Conservation (phyloP, 2,113 vertebrate species). For the Prunella fulvescens region DNA sequence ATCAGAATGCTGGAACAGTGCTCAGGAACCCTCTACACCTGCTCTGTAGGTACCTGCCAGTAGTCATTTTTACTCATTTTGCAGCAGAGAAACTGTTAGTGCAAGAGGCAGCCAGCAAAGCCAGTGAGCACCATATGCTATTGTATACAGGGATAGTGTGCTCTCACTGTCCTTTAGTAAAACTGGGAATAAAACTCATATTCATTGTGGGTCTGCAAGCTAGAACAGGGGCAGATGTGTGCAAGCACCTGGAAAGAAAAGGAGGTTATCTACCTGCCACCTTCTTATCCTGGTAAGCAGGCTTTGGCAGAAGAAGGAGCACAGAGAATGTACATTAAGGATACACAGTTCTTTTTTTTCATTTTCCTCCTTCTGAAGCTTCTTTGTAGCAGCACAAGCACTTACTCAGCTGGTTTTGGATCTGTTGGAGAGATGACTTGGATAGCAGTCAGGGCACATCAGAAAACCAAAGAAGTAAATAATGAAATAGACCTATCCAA, state of each 20-base stretch:
- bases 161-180: not conserved
- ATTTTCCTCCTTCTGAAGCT: not conserved
- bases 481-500: not conserved
- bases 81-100: not conserved
- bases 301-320: not conserved
- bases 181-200: not conserved
- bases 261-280: not conserved
- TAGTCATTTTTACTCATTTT: not conserved
- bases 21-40: not conserved
- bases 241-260: not conserved
- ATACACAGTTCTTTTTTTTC: not conserved
- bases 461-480: not conserved
- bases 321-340: not conserved
- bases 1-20: not conserved
- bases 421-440: not conserved
- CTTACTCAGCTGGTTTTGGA: not conserved
- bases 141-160: not conserved
- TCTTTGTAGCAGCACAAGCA: not conserved
- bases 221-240: not conserved
- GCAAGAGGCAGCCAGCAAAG: not conserved
- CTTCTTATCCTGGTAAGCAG: not conserved
- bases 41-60: not conserved
- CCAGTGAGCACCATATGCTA: not conserved
- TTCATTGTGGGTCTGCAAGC: not conserved
- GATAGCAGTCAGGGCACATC: not conserved